These are phyloP conservation scores for Pachyramphus minor DNA, from an alignment of 2,113 vertebrate genomes.

Conservation along the genomic window DNA sequence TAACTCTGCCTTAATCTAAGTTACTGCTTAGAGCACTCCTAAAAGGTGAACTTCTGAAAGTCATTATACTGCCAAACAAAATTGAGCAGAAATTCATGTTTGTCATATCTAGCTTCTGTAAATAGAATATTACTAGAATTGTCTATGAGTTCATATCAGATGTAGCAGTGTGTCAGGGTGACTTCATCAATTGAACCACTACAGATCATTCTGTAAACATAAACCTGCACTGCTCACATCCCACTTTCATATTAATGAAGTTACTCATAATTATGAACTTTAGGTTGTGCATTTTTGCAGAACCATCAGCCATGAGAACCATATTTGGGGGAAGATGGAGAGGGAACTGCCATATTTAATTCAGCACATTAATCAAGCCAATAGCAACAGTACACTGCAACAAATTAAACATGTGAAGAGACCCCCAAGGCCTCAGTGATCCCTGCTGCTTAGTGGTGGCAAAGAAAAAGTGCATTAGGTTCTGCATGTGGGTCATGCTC, in stretches of 20 bases:
- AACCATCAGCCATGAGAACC: neutral
- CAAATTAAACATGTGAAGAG: neutral
- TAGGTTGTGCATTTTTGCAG: neutral
- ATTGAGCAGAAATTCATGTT: neutral
- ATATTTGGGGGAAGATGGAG: neutral
- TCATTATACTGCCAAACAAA: neutral
- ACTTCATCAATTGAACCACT: neutral
- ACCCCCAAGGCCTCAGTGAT: neutral
- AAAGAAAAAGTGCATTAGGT: neutral
- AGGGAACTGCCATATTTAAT: neutral
- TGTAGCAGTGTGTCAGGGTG: neutral
- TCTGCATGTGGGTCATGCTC: accelerated
- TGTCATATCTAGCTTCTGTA: neutral
- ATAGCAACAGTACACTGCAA: neutral
- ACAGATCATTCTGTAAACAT: neutral
- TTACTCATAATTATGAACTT: neutral
- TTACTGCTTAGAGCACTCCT: neutral
- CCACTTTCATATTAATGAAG: neutral
- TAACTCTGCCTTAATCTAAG: neutral
- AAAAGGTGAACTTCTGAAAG: neutral
- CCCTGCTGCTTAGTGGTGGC: neutral
- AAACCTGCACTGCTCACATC: neutral
- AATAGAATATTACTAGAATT: neutral
- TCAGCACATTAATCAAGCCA: neutral
- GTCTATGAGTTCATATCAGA: neutral